These are phyloP conservation scores for Gonioctena quinquepunctata DNA, from an alignment of 1,140 invertebrate genomes.

Conservation along the genomic window DNA sequence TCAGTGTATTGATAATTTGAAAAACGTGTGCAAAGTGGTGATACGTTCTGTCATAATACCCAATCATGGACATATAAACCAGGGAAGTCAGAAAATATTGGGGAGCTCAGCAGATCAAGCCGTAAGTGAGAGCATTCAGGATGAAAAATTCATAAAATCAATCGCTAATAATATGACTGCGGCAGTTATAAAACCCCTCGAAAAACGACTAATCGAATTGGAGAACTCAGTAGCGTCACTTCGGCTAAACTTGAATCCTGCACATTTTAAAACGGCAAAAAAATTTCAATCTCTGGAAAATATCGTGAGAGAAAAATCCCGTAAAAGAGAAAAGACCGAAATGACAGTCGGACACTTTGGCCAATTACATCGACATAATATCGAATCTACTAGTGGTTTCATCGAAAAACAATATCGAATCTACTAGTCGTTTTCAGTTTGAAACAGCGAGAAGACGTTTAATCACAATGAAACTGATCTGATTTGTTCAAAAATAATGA, in stretches of 20 bases:
- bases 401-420: too few species aligned
- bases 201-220: background rate
- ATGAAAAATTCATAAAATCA: background rate
- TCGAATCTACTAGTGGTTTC: too few species aligned
- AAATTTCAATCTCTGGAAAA: slow-evolving; percentile 4
- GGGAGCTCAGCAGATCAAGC: too few species aligned
- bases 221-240: slow-evolving; percentile 1
- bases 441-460: too few species aligned
- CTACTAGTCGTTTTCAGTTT: too few species aligned
- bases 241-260: background rate
- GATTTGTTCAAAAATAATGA: too few species aligned
- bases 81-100: background rate
- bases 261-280: background rate
- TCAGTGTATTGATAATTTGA: background rate
- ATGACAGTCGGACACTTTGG: background rate
- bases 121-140: background rate
- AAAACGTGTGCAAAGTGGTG: background rate
- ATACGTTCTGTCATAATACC: background rate
- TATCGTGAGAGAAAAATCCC: background rate
- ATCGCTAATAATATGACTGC: background rate
- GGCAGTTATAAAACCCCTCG: background rate
- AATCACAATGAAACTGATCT: too few species aligned
- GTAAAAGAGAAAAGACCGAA: background rate
- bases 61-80: background rate
- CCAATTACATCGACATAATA: background rate